These are phyloP conservation scores for Drosophila siamana DNA, from an alignment of 2,888 invertebrate species.

Conservation along the genomic window DNA sequence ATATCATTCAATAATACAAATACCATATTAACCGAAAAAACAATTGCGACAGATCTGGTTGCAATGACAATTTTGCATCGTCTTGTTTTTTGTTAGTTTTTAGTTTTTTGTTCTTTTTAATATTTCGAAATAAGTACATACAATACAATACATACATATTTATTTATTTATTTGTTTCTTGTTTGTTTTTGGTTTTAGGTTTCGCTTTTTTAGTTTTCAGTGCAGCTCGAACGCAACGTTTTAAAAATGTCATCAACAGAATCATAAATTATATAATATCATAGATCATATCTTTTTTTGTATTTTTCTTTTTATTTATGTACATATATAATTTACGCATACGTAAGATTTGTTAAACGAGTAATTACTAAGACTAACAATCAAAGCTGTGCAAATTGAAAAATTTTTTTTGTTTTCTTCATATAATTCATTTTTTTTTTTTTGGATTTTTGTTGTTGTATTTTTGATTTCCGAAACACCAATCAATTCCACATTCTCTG, in stretches of 20 bases:
- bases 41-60: conserved; percentile 55
- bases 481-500: conserved; percentile 59
- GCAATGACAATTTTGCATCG: conserved; percentile 42
- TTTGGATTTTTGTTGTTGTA: conserved; percentile 11
- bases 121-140: conserved; percentile 43
- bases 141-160: conserved; percentile 53
- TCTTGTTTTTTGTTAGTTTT: neutral
- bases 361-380: conserved; percentile 62
- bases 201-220: conserved; percentile 31
- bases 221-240: conserved; percentile 36
- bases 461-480: conserved; percentile 61
- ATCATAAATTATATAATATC: conserved; percentile 22
- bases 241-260: conserved; percentile 40
- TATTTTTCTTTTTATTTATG: conserved; percentile 30
- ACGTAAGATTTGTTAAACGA: conserved; percentile 52
- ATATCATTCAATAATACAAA: conserved; percentile 39
- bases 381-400: conserved; percentile 65
- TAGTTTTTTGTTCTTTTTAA: neutral
- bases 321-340: conserved; percentile 54
- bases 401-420: conserved; percentile 35
- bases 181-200: neutral
- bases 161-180: conserved; percentile 5
- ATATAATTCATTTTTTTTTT: conserved; percentile 13
- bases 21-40: conserved; percentile 31
- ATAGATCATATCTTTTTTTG: conserved; percentile 16